Base-by-base conservation (phyloP, 2,888 invertebrate genomes). In the Melanostoma mellinum region DNA sequence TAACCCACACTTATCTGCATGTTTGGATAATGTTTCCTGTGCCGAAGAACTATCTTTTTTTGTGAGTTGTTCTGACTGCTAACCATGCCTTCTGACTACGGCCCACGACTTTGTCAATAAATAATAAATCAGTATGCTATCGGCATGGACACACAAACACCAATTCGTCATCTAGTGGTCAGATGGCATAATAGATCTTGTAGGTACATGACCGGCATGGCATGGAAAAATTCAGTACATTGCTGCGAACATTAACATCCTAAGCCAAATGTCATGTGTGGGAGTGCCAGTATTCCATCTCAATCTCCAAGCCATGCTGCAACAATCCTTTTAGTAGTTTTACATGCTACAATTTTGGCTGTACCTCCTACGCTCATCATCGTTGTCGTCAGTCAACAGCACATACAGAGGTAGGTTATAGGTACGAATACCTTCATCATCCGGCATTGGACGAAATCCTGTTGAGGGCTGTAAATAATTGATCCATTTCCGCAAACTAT, bases 401-500 rank as follows among this genome's bases (percentile, higher is more conserved):
- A 46, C 53, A 53, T 20, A 20, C 20, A 20, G 20, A 20, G 20
- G 20, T 20, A 20, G 20, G 42, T 8, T 35, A 65, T 35, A 63
- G 48, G 40, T n/a, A 52, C 20, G 40, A 20, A 52, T 53, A 53
- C 53, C 53, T 40, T 69, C 60, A 58, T 58, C 74, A 56, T 76
- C 76, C 76, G 69, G 76, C 71, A 53, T 63, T 36, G 71, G 42
- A 63, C 56, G 60, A 67, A 84, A 71, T 84, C 78, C 84, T 74
- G 84, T 71, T 74, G 84, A 84, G 74, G 76, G 79, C 53, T 73
- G 73, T 87, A 82, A 86, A 87, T 87, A 87, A 87, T 87, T 87
- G 87, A 87, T 86, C 86, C 75, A 86, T 86, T 87, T 86, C 87
- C 87, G 87, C 85, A 86, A 86, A 86, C 85, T 87, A 85, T 86